A percentile compares a stretch with the other conserved stretches of the same genome.
phyloP scores from a whole-genome alignment of 2,113 vertebrate genomes.

The Microtus ochrogaster region DNA sequence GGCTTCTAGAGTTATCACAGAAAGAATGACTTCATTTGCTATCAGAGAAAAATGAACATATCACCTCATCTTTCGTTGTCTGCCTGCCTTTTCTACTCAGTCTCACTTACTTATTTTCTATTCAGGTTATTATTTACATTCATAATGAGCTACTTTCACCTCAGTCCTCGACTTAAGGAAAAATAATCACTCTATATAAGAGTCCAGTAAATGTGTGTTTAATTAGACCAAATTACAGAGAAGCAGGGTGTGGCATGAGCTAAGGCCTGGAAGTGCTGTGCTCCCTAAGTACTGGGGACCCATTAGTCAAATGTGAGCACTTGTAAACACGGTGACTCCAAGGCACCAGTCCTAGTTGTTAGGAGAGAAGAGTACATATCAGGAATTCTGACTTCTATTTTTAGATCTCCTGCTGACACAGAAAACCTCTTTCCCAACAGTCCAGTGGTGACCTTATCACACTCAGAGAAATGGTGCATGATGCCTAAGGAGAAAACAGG shows the following conservation, averaged over 20 bases:
- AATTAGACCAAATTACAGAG: slow-evolving; percentile 33
- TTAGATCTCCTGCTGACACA: slow-evolving; percentile 70
- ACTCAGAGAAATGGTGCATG: slow-evolving; percentile 67
- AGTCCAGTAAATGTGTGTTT: slow-evolving; percentile 11
- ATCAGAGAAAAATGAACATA: not conserved
- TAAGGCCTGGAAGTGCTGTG: not conserved
- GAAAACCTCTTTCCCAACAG: slow-evolving; percentile 72
- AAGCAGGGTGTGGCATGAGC: not conserved
- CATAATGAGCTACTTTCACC: slow-evolving; percentile 1
- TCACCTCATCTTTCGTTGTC: not conserved
- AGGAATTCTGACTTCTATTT: slow-evolving; percentile 75
- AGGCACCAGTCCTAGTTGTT: slow-evolving; percentile 67
- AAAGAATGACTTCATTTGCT: slow-evolving; percentile 38
- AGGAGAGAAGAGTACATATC: slow-evolving; percentile 61
- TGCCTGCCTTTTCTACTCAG: not conserved
- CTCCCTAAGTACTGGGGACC: not conserved
- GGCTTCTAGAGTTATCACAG: not conserved
- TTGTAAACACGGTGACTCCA: slow-evolving; percentile 36
- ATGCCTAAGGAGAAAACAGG: slow-evolving; percentile 69
- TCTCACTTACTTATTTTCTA: not conserved
- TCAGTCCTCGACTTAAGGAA: not conserved
- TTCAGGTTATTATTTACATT: not conserved
- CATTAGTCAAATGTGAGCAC: not conserved
- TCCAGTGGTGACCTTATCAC: slow-evolving; percentile 68
- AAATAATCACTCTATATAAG: not conserved